phyloP scores from a whole-genome alignment of 2,888 invertebrate species.

The Willowsia nigromaculata region DNA sequence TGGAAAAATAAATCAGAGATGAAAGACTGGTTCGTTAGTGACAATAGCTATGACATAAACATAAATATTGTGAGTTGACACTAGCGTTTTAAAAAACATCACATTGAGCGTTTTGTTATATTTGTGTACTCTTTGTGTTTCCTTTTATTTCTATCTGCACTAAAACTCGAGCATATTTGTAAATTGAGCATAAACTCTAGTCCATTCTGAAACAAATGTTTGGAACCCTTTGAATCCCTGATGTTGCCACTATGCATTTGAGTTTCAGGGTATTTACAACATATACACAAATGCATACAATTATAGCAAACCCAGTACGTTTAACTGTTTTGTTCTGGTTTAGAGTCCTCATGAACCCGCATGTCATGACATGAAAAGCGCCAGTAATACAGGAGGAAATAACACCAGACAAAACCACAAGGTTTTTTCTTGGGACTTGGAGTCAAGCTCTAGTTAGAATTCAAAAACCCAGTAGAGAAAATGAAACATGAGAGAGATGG shows the following conservation, averaged over 20 bases:
- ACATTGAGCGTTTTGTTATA: not conserved
- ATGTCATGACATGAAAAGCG: slow-evolving; percentile 24
- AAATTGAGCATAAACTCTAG: not conserved
- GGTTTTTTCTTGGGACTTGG: slow-evolving; percentile 21
- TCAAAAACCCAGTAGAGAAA: not conserved
- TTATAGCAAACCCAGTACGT: no score
- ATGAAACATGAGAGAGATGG: not conserved
- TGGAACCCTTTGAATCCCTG: no score
- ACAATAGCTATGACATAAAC: not conserved
- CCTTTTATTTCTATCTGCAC: not conserved
- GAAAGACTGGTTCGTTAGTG: slow-evolving; percentile 52
- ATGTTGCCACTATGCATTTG: no score
- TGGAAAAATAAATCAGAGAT: slow-evolving; percentile 23
- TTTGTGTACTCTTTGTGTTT: not conserved
- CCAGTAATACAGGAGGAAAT: not conserved
- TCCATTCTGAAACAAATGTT: no score
- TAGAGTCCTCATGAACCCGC: slow-evolving; percentile 1
- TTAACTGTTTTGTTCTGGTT: not conserved
- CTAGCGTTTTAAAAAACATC: not conserved
- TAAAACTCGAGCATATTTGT: not conserved
- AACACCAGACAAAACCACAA: slow-evolving; percentile 10
- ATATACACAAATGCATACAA: no score
- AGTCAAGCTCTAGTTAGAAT: not conserved
- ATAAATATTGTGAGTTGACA: slow-evolving; percentile 41
- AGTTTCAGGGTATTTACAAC: no score